Percentiles rank a stretch among this genome's conserved stretches.
phyloP scores from a whole-genome alignment of 2,888 invertebrate genomes.

The Acheta domesticus region DNA sequence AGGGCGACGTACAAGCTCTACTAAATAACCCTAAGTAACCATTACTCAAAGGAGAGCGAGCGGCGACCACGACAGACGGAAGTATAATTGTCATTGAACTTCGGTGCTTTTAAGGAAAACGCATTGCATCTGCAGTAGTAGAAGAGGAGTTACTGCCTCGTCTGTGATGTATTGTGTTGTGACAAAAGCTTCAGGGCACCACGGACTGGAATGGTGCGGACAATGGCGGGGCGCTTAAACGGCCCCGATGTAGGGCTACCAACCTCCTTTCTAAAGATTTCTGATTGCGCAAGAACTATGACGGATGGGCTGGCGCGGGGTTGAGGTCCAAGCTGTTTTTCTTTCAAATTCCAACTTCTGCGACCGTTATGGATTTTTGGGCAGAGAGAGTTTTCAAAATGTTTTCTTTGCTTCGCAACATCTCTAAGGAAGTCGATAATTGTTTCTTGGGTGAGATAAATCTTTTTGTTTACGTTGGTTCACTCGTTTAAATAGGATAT shows the following conservation, averaged over 20 bases:
- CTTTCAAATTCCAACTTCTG: too few relatives aligned
- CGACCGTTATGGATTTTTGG: too few relatives aligned
- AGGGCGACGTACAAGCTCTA: not conserved
- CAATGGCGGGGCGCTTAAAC: not conserved
- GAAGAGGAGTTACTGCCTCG: not conserved
- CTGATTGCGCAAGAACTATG: constrained; percentile 7
- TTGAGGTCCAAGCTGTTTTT: too few relatives aligned
- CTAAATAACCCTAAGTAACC: constrained; percentile 18
- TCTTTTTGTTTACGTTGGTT: too few relatives aligned
- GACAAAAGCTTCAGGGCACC: not conserved
- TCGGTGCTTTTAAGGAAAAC: constrained; percentile 1
- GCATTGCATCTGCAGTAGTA: not conserved
- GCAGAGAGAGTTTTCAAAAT: too few relatives aligned
- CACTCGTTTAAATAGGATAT: too few relatives aligned
- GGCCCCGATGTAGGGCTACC: not conserved
- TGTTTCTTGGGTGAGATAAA: too few relatives aligned
- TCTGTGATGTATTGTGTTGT: constrained; percentile 5
- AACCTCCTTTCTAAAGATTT: not conserved
- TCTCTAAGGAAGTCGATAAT: too few relatives aligned
- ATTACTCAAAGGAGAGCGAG: not conserved
- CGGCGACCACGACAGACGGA: not conserved
- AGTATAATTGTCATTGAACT: constrained; percentile 18
- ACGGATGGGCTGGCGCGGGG: not conserved
- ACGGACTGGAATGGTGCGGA: not conserved
- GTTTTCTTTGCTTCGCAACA: too few relatives aligned